These are phyloP conservation scores for Trichonephila clavata DNA, from an alignment of 1,140 invertebrate genomes.

Conservation along the genomic window DNA sequence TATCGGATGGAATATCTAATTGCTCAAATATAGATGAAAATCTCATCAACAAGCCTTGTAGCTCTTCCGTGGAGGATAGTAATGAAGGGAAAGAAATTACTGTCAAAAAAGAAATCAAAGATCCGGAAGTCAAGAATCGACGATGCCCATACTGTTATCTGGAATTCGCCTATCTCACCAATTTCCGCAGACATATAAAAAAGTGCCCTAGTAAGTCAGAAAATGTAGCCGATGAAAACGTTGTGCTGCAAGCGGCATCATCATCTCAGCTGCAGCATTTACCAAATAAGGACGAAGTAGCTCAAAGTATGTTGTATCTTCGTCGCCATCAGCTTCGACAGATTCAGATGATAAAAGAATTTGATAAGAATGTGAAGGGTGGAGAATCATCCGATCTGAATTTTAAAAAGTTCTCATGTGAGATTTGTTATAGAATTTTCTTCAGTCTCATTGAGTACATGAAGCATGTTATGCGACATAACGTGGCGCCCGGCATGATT, in stretches of 20 bases:
- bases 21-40: too few species aligned
- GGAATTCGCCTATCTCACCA: conserved; percentile 56
- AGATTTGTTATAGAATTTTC: conserved; percentile 57
- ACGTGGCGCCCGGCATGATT: background rate
- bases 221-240: background rate
- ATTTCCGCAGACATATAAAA: conserved; percentile 49
- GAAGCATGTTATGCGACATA: background rate
- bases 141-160: conserved; percentile 44
- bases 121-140: background rate
- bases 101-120: background rate
- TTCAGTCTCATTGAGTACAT: background rate
- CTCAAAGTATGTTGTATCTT: conserved; percentile 60
- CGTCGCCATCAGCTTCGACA: conserved; percentile 60
- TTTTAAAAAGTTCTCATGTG: conserved; percentile 28
- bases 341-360: conserved; percentile 58
- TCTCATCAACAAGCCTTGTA: too few species aligned
- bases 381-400: background rate
- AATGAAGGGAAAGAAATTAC: background rate
- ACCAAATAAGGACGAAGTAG: conserved; percentile 73
- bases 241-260: background rate
- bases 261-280: conserved; percentile 36
- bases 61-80: too few species aligned
- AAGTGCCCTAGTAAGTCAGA: background rate
- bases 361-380: background rate
- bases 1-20: too few species aligned